Conservation (phyloP, 2,888 invertebrate genomes). For the Hydropsyche betteni region DNA sequence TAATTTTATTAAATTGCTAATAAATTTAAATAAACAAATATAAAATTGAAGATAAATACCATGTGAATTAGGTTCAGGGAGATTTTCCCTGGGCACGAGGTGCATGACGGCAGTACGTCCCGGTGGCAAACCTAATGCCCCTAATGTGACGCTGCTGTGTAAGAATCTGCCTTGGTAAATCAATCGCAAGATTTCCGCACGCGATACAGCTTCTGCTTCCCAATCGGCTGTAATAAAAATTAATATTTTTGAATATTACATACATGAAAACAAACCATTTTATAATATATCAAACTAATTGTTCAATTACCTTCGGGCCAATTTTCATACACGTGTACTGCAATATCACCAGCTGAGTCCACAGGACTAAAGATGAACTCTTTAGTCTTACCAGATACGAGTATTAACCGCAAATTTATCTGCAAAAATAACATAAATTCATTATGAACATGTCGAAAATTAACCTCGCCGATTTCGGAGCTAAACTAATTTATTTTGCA, state of each 20-base stretch:
- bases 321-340: constrained; percentile 98
- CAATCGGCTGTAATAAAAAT: constrained; percentile 78
- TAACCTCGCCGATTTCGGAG: too few species aligned
- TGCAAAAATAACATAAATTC: constrained; percentile 65
- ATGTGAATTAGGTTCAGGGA: constrained; percentile 99
- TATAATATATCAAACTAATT: neutral
- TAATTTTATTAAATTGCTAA: too few species aligned
- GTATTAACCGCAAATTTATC: constrained; percentile 97
- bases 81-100: constrained; percentile 97
- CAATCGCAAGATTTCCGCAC: constrained; percentile 96
- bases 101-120: constrained; percentile 99
- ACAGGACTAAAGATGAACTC: constrained; percentile 97
- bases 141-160: constrained; percentile 98
- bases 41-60: constrained; percentile 66
- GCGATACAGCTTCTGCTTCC: constrained; percentile 94
- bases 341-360: constrained; percentile 98
- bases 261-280: neutral
- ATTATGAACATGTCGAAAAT: neutral
- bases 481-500: too few species aligned
- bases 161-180: constrained; percentile 99
- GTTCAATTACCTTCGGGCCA: constrained; percentile 92
- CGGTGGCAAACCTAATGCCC: constrained; percentile 94
- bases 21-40: neutral
- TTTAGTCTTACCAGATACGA: constrained; percentile 99
- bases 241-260: neutral